phyloP scores from a whole-genome alignment of 2,113 vertebrate species.

The Solea senegalensis region DNA sequence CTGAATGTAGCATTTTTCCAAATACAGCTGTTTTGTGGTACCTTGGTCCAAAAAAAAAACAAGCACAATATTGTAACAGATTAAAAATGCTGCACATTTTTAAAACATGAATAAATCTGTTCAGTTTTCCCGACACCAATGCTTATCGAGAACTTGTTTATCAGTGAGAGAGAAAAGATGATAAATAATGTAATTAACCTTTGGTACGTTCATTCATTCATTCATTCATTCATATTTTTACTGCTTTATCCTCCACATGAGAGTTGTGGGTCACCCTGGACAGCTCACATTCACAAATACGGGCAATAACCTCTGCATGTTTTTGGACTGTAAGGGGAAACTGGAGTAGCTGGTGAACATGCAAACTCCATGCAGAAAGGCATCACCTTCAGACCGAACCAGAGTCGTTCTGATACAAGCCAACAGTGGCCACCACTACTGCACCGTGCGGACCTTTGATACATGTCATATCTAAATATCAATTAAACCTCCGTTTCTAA shows the following conservation, averaged over 20 bases:
- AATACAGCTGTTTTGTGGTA: constrained; percentile 34
- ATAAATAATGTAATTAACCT: not conserved
- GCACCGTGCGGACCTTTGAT: not conserved
- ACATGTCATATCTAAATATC: constrained; percentile 4
- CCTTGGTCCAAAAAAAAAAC: constrained; percentile 48
- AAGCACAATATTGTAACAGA: constrained; percentile 64
- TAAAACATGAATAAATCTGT: constrained; percentile 19
- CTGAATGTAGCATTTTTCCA: constrained; percentile 72
- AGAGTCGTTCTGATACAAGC: no score
- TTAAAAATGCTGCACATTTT: constrained; percentile 57
- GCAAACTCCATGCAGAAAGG: no score
- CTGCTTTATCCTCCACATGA: no score
- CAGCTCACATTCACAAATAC: no score
- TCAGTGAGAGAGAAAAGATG: constrained; percentile 1
- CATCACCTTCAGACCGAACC: no score
- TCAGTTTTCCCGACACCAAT: constrained; percentile 28
- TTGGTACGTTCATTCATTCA: no score
- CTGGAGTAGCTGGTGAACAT: no score
- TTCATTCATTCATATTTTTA: no score
- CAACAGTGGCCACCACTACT: no score
- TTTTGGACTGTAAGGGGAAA: no score
- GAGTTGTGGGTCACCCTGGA: no score
- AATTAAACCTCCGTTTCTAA: constrained; percentile 12
- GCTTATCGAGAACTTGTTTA: constrained; percentile 10
- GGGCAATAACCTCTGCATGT: no score